Evolutionary conservation across 2,113 vertebrate genomes (phyloP).

Genomic region (Ailurus styani): DNA sequence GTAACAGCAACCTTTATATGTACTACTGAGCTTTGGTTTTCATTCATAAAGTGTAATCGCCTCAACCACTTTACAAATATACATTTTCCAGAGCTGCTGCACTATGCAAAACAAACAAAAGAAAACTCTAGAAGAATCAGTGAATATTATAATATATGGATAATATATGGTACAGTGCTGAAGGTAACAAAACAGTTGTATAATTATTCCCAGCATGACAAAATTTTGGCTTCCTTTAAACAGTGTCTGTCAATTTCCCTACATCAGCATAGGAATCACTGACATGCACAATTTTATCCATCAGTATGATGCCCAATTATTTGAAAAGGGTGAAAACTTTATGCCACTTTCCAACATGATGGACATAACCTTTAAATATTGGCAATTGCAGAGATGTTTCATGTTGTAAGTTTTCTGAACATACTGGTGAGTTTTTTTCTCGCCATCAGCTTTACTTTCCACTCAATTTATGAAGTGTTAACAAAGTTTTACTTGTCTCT

Average conservation of each 20-base stretch:
- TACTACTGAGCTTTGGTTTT: conserved; percentile 22
- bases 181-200: conserved; percentile 71
- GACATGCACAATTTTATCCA: conserved; percentile 79
- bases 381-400: conserved; percentile 75
- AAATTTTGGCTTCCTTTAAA: conserved; percentile 78
- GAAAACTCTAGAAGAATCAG: conserved; percentile 52
- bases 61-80: conserved; percentile 47
- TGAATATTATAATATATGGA: conserved; percentile 53
- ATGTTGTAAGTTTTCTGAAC: conserved; percentile 71
- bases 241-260: conserved; percentile 75
- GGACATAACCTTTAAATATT: conserved; percentile 83
- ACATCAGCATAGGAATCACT: conserved; percentile 64
- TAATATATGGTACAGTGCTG: conserved; percentile 35
- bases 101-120: conserved; percentile 60
- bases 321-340: conserved; percentile 82
- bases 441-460: conserved; percentile 36
- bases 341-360: conserved; percentile 78
- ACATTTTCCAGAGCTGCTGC: conserved; percentile 58
- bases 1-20: neutral
- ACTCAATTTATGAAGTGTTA: conserved; percentile 55
- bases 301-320: conserved; percentile 83
- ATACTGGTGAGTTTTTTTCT: conserved; percentile 74
- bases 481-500: conserved; percentile 54
- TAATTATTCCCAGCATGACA: conserved; percentile 78
- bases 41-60: conserved; percentile 36